Evolutionary conservation across 2,888 invertebrate genomes (phyloP), one percentile per base, ranked within the genome.

Genomic region (Brachycybe producta): DNA sequence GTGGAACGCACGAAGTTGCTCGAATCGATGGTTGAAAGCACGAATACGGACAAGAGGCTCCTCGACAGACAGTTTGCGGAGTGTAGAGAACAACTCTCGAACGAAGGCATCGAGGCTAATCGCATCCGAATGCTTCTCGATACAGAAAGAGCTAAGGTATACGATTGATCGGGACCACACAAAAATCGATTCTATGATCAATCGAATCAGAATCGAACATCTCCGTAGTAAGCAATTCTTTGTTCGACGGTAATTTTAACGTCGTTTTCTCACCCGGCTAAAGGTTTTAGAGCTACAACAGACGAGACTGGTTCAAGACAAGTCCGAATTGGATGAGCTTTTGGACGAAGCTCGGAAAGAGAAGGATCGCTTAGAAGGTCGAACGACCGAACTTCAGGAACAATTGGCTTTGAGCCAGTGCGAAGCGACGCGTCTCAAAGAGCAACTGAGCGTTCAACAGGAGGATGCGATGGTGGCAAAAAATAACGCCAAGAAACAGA

Each of bases 401-500:
- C 78, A 80, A 57, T 65, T 80, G 50, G 78, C 80, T 1, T 72
- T 78, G 36, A 75, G 76, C 52, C 78, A 79, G 60, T 79, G 79
- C 59, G 82, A 84, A 63, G 73, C 77, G 39, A 72, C 75, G 40
- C 74, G 78, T 42, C 63, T 82, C 5, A 75, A 74, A 58, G 81
- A 84, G 60, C 77, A 79, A 56, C 68, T 81, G n/a, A 72, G 74
- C 2, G 74, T 74, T 15, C 67, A 80, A 27, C 78, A 79, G 53
- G 81, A 83, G 61, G 82, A 83, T 62, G 75, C 61, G 58, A 80
- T 78, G 70, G 77, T 84, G 36, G 79, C 80, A 0, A 77, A 85
- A 55, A 88, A 85, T 62, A 87, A 82, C 64, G 84, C 87, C n/a
- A 87, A 85, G 65, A 83, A 82, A 21, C 82, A 83, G 5, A 76